Evolutionary conservation across 2,888 invertebrate genomes (phyloP).

Genomic region (Caradrina kadenii): DNA sequence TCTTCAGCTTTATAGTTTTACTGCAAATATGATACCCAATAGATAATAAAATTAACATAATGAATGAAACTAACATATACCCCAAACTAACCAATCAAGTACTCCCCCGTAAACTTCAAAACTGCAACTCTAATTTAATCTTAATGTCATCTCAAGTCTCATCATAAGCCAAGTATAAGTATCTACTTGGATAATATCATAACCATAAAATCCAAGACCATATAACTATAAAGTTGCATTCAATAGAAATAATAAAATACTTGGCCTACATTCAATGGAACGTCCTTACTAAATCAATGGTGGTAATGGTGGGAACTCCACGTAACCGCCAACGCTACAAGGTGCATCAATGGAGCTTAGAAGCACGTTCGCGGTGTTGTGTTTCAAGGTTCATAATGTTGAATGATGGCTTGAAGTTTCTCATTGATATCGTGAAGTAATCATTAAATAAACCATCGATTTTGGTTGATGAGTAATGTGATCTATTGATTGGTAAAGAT

Average conservation of each 20-base stretch:
- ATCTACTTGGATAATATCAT: no score
- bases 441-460: background rate
- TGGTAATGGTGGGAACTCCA: conserved; percentile 25
- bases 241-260: conserved; percentile 5
- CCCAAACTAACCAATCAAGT: no score
- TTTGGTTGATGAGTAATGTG: background rate
- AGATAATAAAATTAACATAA: no score
- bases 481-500: background rate
- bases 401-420: conserved; percentile 9
- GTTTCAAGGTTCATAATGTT: conserved; percentile 33
- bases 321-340: conserved; percentile 21
- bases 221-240: conserved; percentile 9
- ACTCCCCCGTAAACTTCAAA: no score
- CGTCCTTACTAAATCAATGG: conserved; percentile 33
- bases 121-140: no score
- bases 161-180: no score
- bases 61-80: no score
- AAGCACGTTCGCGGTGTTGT: conserved; percentile 31
- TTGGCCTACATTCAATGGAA: conserved; percentile 29
- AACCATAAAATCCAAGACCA: no score
- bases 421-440: conserved; percentile 14
- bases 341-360: conserved; percentile 37
- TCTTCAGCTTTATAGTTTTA: no score
- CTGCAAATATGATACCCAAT: no score
- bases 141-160: no score